Evolutionary conservation across 1,140 invertebrate species (phyloP).

Genomic region (Maconellicoccus hirsutus): DNA sequence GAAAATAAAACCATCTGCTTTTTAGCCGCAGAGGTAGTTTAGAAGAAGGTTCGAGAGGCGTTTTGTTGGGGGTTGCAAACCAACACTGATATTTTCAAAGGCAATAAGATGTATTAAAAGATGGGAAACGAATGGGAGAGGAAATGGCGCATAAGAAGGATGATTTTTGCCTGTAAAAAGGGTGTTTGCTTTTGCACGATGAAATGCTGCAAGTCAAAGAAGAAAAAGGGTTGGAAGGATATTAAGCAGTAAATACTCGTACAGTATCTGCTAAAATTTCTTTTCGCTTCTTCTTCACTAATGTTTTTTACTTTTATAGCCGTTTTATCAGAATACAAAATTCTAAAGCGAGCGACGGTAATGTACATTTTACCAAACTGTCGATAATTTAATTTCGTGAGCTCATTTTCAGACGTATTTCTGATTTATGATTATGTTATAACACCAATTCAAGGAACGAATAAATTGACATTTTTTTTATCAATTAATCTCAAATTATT

Average conservation of each 20-base stretch:
- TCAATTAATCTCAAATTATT: background rate
- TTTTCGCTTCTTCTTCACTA: constrained; percentile 13
- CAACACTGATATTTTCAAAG: constrained; percentile 19
- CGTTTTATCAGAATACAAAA: background rate
- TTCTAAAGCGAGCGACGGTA: background rate
- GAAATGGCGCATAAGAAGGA: constrained; percentile 22
- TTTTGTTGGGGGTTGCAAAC: constrained; percentile 14
- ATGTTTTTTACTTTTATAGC: constrained; percentile 4
- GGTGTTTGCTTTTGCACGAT: constrained; percentile 21
- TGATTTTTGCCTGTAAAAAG: constrained; percentile 22
- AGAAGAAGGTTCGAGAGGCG: background rate
- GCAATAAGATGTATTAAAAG: constrained; percentile 3
- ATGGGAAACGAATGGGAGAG: constrained; percentile 5
- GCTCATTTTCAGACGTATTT: background rate
- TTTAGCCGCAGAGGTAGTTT: constrained; percentile 19
- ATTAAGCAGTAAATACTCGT: constrained; percentile 22
- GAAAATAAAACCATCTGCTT: constrained; percentile 28
- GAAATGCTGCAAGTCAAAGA: constrained; percentile 21
- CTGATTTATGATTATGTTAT: too few species aligned
- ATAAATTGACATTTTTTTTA: too few species aligned
- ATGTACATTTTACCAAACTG: background rate
- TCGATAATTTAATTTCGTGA: background rate
- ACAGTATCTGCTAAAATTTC: constrained; percentile 20
- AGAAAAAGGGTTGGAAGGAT: constrained; percentile 14
- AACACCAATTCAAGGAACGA: too few species aligned